Conservation (phyloP, 2,797 vertebrate genomes). For the Hirundo rustica region DNA sequence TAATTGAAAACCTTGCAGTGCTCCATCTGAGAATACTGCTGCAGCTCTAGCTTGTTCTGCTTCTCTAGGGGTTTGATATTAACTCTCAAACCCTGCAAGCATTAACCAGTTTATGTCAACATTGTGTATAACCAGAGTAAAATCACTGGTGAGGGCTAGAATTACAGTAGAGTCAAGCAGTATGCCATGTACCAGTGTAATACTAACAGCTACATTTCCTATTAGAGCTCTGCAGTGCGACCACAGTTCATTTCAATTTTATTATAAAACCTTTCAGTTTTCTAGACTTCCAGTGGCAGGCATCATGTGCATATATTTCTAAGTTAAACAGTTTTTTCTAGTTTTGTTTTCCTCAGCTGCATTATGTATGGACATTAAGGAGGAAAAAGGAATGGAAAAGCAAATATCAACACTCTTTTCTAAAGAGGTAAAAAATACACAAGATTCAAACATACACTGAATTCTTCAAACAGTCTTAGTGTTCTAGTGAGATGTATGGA, state of each 20-base stretch:
- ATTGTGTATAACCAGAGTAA: background rate
- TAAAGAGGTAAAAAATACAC: background rate
- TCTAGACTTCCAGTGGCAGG: background rate
- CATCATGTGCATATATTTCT: background rate
- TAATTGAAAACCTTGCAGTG: background rate
- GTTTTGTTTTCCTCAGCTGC: background rate
- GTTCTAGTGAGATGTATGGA: background rate
- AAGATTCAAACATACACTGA: background rate
- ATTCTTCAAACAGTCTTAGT: background rate
- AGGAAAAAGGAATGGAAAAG: background rate
- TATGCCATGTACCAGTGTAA: background rate
- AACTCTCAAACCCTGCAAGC: background rate
- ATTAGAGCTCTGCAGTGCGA: background rate
- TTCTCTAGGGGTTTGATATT: background rate
- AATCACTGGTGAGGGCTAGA: background rate
- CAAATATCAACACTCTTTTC: background rate
- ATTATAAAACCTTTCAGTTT: background rate
- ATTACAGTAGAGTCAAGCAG: background rate
- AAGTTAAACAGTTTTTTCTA: background rate
- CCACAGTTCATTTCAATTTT: background rate
- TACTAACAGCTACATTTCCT: background rate
- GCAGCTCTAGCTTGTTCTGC: background rate
- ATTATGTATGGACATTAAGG: accelerated
- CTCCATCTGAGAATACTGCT: background rate
- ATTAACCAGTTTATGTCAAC: background rate